A percentile compares a stretch with the other conserved stretches of the same genome.
Conservation (phyloP, 2,888 invertebrate genomes). For the Calameuta idolon region DNA sequence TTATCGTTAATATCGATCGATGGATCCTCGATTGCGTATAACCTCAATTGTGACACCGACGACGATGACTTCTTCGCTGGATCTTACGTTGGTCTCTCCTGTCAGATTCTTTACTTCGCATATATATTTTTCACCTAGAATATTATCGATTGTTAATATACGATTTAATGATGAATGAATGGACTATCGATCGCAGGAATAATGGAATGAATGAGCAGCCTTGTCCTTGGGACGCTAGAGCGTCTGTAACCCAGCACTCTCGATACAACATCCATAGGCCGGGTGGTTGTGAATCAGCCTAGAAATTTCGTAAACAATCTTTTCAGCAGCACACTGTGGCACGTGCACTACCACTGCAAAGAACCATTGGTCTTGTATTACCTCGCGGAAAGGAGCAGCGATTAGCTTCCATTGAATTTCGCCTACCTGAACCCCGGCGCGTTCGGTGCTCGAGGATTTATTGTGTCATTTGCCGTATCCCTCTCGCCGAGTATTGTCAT, state of each 20-base stretch:
- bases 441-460: neutral
- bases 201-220: constrained; percentile 39
- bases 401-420: neutral
- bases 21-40: neutral
- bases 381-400: neutral
- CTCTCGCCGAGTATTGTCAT: neutral
- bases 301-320: constrained; percentile 25
- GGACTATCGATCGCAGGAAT: constrained; percentile 33
- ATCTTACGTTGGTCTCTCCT: neutral
- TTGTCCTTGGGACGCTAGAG: constrained; percentile 35
- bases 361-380: neutral
- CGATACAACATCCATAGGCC: constrained; percentile 29
- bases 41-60: neutral
- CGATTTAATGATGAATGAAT: constrained; percentile 17
- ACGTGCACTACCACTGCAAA: neutral
- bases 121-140: neutral
- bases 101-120: neutral
- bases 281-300: constrained; percentile 23
- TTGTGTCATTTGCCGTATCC: neutral
- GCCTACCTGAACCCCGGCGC: neutral
- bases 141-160: neutral
- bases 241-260: constrained; percentile 41
- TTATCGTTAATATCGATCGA: neutral
- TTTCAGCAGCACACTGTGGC: neutral
- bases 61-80: neutral